Evolutionary conservation across 1,140 invertebrate genomes (phyloP).

Genomic region (Drosophila nigrodunni): DNA sequence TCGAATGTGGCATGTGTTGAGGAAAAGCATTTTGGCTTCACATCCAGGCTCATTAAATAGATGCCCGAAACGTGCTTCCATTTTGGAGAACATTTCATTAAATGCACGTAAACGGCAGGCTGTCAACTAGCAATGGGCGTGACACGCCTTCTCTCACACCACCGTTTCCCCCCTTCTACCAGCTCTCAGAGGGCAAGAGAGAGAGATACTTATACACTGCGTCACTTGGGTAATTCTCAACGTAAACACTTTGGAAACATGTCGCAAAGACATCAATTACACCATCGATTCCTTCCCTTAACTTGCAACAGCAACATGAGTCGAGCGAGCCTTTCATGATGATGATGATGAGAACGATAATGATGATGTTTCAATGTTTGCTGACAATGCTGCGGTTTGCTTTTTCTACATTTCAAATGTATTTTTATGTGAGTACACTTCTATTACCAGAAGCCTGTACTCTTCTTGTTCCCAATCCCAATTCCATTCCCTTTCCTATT

Average conservation of each 20-base stretch:
- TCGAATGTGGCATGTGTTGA: conserved; percentile 2
- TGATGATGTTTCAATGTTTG: conserved; percentile 73
- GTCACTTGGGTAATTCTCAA: conserved; percentile 76
- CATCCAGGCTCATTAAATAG: conserved; percentile 74
- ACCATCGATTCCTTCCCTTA: conserved; percentile 53
- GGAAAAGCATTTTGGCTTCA: conserved; percentile 29
- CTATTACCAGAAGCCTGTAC: conserved; percentile 22
- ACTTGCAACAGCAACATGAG: conserved; percentile 10
- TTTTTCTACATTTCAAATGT: conserved; percentile 70
- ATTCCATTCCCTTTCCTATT: too few species aligned
- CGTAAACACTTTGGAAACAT: conserved; percentile 80
- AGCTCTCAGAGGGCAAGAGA: conserved; percentile 11
- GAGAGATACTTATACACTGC: conserved; percentile 34
- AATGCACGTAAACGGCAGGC: conserved; percentile 77
- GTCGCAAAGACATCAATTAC: conserved; percentile 83
- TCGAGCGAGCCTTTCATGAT: background rate
- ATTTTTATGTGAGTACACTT: conserved; percentile 64
- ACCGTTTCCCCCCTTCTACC: background rate
- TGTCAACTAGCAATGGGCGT: conserved; percentile 72
- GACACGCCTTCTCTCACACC: conserved; percentile 18
- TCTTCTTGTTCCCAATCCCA: too few species aligned
- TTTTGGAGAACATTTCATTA: conserved; percentile 81
- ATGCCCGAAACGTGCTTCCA: conserved; percentile 78
- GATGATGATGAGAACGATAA: conserved; percentile 48
- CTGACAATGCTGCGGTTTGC: conserved; percentile 66